Evolutionary conservation across 2,113 vertebrate genomes (phyloP), one percentile per base, ranked within the genome.

Genomic region (Lophura nycthemera): DNA sequence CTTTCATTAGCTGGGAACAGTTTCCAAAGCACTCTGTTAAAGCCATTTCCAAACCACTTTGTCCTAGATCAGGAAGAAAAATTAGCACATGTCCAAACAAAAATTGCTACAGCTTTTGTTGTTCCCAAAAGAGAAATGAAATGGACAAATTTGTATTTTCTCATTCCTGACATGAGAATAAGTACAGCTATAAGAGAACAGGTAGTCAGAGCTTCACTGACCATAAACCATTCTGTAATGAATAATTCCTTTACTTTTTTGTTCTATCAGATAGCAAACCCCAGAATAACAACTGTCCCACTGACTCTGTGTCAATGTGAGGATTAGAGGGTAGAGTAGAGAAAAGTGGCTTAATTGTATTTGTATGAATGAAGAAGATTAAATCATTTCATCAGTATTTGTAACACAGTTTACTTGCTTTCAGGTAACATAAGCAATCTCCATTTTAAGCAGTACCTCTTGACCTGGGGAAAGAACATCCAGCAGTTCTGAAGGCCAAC

Each of bases 21-120:
- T 85, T 95, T 84, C 86, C 84, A 83, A 56, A 56, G 56, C 45
- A 4, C 0, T 63, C 64, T 73, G 19, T 78, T 76, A 87, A 40
- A 29, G 74, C n/a, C 29, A n/a, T 80, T 89, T 95, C 60, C 60
- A 85, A 92, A 56, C 18, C 72, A 86, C 45, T 32, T 83, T 88
- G 79, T 66, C 67, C 67, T 64, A 87, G 22, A 47, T 30, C 50
- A 9, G 47, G 42, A 91, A 82, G 21, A 17, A 66, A 95, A 88
- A 80, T 45, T 27, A 91, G 14, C 50, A 36, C 13, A n/a, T 40
- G 36, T 66, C 21, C 38, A 85, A 92, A 87, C 27, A 91, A 79
- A 82, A 70, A 4, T 19, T 50, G 14, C 14, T 59, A 69, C 7
- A 76, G 59, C 4, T 19, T 87, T 38, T 81, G 47, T 22, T 8